These are phyloP conservation scores for Coenobita brevimanus DNA, from an alignment of 1,140 invertebrate species.

Conservation along the genomic window DNA sequence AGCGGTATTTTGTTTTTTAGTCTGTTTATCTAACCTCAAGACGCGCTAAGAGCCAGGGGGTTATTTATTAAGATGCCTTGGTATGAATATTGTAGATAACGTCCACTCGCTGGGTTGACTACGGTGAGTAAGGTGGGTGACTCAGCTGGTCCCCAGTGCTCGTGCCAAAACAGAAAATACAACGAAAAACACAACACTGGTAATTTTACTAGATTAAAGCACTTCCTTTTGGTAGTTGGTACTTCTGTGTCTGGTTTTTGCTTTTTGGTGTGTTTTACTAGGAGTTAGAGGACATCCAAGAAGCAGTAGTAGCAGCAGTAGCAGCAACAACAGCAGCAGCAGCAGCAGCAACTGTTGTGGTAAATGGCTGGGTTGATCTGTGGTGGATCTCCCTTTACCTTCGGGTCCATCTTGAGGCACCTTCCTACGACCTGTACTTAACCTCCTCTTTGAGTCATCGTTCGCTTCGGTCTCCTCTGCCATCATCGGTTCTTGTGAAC, in stretches of 20 bases:
- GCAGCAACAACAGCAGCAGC: not conserved
- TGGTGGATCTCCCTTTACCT: too few species aligned
- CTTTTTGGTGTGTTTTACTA: too few species aligned
- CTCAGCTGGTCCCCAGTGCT: too few species aligned
- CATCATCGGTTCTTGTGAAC: not conserved
- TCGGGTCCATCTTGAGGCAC: slow-evolving; percentile 6
- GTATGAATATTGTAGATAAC: too few species aligned
- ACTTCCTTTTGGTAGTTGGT: not conserved
- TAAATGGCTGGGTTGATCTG: not conserved
- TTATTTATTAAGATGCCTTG: too few species aligned
- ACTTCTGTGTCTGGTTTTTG: too few species aligned
- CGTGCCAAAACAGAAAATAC: not conserved
- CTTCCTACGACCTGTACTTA: slow-evolving; percentile 24
- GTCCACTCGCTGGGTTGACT: too few species aligned
- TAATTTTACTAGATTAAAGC: not conserved
- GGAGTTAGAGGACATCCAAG: slow-evolving; percentile 4
- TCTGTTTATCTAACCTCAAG: too few species aligned
- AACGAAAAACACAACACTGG: not conserved
- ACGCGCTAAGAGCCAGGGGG: too few species aligned
- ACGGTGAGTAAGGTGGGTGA: too few species aligned
- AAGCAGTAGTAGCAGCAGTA: not conserved
- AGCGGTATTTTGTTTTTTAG: not conserved
- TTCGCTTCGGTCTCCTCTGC: not conserved
- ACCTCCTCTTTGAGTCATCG: slow-evolving; percentile 34
- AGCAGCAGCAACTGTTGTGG: too few species aligned